Conservation (phyloP, 2,888 invertebrate species). For the Xanthia togata region DNA sequence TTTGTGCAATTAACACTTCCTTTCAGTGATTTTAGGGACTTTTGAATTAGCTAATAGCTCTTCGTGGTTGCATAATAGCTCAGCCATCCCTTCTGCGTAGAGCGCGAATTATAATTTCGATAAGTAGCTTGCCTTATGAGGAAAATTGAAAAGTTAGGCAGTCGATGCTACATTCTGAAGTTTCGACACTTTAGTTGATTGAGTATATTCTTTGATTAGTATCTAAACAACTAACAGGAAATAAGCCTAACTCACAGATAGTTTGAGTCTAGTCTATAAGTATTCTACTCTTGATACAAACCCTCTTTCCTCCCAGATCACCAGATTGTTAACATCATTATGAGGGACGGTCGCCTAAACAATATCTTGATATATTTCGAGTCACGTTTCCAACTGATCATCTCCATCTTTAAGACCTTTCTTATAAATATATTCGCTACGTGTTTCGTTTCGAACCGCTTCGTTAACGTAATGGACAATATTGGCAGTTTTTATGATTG, state of each 20-base stretch:
- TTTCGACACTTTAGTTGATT: not conserved
- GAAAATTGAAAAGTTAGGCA: not conserved
- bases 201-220: not conserved
- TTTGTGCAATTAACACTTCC: constrained; percentile 26
- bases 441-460: constrained; percentile 43
- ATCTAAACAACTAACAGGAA: not conserved
- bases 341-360: constrained; percentile 27
- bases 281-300: constrained; percentile 30
- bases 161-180: not conserved
- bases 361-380: constrained; percentile 45
- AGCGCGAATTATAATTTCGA: not conserved
- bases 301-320: not conserved
- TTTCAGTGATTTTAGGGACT: constrained; percentile 31
- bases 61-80: not conserved
- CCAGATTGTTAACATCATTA: constrained; percentile 43
- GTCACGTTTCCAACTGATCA: constrained; percentile 60
- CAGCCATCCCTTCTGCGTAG: not conserved
- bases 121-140: not conserved
- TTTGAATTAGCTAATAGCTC: constrained; percentile 34
- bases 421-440: constrained; percentile 49
- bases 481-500: constrained; percentile 18
- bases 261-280: not conserved
- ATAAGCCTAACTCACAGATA: not conserved
- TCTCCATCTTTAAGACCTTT: constrained; percentile 46
- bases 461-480: constrained; percentile 15